Conservation (phyloP, 2,888 invertebrate genomes). For the Acrocera orbiculus region DNA sequence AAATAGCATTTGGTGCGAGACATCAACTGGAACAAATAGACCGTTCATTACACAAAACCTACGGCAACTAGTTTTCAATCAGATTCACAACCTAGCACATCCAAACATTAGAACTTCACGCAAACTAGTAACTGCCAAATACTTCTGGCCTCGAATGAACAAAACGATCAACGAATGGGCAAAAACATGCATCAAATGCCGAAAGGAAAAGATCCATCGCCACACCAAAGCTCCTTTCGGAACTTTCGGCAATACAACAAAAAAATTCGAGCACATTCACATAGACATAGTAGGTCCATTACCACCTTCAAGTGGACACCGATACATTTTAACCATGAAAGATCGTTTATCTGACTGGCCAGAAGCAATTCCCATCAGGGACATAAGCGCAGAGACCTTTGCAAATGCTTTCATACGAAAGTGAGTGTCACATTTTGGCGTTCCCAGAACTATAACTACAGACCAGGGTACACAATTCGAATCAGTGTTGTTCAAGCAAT, state of each 20-base stretch:
- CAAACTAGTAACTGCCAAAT: neutral
- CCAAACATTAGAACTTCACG: neutral
- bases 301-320: neutral
- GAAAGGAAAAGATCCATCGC: neutral
- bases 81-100: constrained; percentile 1
- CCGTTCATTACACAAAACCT: neutral
- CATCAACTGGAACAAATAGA: neutral
- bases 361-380: neutral
- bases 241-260: neutral
- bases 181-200: constrained; percentile 8
- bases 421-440: too few species aligned
- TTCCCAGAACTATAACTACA: neutral
- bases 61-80: neutral
- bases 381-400: too few species aligned
- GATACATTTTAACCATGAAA: neutral
- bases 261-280: constrained; percentile 1
- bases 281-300: neutral
- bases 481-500: neutral
- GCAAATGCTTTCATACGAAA: neutral
- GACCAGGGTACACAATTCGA: constrained; percentile 1
- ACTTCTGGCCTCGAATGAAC: constrained; percentile 2
- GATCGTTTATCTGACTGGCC: neutral
- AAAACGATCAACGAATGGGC: neutral
- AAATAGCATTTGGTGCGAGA: neutral
- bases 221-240: neutral